Evolutionary conservation across 1,140 invertebrate genomes (phyloP), one percentile per base, ranked within the genome.

Genomic region (Charaxes varanes): DNA sequence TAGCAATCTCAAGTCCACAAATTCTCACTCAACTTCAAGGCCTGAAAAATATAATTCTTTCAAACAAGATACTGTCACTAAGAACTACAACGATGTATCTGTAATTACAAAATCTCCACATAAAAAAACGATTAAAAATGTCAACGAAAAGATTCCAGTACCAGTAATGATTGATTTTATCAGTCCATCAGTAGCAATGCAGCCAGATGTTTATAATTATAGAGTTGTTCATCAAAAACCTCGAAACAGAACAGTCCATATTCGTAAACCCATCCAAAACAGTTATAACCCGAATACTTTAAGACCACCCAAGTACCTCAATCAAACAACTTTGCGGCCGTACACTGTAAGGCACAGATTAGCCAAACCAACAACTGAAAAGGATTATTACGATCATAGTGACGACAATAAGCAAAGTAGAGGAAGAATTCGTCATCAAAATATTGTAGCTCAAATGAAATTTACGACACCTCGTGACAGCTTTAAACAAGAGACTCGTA

Each of bases 341-440:
- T 86, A 86, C 47, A 86, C 84, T 27, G 64, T 84, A 34, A 77
- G 84, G 44, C 82, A 83, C 62, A 78, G 82, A 60, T 62, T 85
- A 50, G 80, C 77, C 38, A 86, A 78, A 35, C 78, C 84, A 15
- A 72, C 73, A n/a, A 63, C 73, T 41, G 62, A 60, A 19, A 58
- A 61, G 45, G 49, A 67, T 17, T 30, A 41, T 8, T 31, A 36
- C 3, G 44, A 38, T 48, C 46, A 51, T 22, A 54, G 26, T 49
- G 55, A 61, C 18, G 61, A 66, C 4, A 60, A 41, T 26, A 72
- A 72, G 24, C 49, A 63, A 31, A 69, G 33, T 8, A 68, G 52
- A 63, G 69, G 56, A 49, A 56, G 56, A 58, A 53, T 52, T 23
- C 65, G 64, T 53, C 63, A 70, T 51, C 73, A 62, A 8, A 79